Conservation (phyloP, 2,888 invertebrate species). For the Sphaerophoria taeniata region DNA sequence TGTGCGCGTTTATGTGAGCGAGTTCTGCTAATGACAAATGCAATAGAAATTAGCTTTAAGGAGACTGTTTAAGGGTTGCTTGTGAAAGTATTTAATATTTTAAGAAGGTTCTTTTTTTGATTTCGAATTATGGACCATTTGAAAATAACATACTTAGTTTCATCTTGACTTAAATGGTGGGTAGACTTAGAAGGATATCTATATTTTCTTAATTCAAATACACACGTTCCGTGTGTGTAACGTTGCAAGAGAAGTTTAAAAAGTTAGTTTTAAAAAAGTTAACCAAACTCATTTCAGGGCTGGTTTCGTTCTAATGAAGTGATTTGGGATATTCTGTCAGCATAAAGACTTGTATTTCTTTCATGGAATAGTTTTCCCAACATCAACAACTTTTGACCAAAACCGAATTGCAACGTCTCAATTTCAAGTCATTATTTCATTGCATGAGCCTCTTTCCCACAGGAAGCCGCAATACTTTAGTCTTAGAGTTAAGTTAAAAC, state of each 20-base stretch:
- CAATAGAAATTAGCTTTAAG: too few species aligned
- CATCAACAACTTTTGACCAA: slow-evolving; percentile 15
- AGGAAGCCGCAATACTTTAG: slow-evolving; percentile 38
- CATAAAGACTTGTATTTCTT: background rate
- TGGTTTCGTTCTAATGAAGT: slow-evolving; percentile 24
- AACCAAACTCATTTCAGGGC: slow-evolving; percentile 10
- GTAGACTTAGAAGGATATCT: too few species aligned
- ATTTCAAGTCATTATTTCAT: slow-evolving; percentile 49
- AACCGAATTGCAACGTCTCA: slow-evolving; percentile 50
- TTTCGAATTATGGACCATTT: too few species aligned
- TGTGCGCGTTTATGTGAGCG: slow-evolving; percentile 5
- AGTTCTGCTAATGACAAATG: too few species aligned
- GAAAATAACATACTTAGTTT: too few species aligned
- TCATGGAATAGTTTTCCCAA: slow-evolving; percentile 13
- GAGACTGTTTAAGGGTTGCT: too few species aligned
- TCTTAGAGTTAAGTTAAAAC: slow-evolving; percentile 60
- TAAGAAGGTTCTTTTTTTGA: too few species aligned
- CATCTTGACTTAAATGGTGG: too few species aligned
- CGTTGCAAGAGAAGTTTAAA: background rate
- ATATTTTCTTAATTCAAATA: too few species aligned
- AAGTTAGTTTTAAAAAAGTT: background rate
- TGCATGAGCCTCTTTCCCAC: slow-evolving; percentile 29
- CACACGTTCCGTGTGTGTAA: too few species aligned
- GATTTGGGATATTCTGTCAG: slow-evolving; percentile 17
- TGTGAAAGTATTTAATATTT: too few species aligned